Conservation (phyloP, 2,888 invertebrate species). For the Anoncus sp. region DNA sequence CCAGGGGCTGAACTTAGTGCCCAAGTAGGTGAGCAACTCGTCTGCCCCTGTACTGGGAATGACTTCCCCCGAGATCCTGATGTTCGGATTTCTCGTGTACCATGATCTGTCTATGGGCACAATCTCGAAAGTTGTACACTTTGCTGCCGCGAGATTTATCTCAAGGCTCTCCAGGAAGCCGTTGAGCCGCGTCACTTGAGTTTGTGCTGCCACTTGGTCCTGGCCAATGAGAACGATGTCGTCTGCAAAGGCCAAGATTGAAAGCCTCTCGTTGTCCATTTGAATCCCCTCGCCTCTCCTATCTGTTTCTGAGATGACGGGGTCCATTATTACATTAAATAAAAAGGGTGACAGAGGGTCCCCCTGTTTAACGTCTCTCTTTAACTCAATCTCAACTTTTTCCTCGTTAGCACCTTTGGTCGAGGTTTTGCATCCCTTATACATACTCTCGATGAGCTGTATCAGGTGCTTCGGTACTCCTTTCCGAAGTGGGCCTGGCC, state of each 20-base stretch:
- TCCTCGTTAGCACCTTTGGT: neutral
- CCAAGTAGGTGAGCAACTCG: slow-evolving; percentile 14
- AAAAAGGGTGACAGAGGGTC: slow-evolving; percentile 26
- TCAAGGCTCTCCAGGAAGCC: neutral
- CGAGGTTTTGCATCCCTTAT: slow-evolving; percentile 28
- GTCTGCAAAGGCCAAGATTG: slow-evolving; percentile 62
- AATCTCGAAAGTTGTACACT: slow-evolving; percentile 49
- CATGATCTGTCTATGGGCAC: slow-evolving; percentile 12
- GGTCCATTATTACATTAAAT: slow-evolving; percentile 57
- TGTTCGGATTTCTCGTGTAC: slow-evolving; percentile 37
- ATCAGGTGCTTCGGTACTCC: slow-evolving; percentile 15
- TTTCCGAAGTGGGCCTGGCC: slow-evolving; percentile 17
- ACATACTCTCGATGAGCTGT: slow-evolving; percentile 24
- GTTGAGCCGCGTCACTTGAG: neutral
- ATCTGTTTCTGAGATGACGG: neutral
- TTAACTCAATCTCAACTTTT: neutral
- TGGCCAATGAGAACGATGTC: slow-evolving; percentile 55
- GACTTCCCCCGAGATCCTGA: neutral
- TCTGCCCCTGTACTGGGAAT: neutral
- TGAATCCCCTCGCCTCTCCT: neutral
- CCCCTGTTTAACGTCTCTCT: slow-evolving; percentile 27
- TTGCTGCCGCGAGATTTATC: slow-evolving; percentile 51
- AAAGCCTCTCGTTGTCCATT: neutral
- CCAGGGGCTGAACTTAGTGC: slow-evolving; percentile 13
- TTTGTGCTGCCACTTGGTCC: neutral